Percentiles rank a stretch among this genome's conserved stretches.
phyloP scores from a whole-genome alignment of 2,797 vertebrate species.

The Tympanoctomys barrerae region DNA sequence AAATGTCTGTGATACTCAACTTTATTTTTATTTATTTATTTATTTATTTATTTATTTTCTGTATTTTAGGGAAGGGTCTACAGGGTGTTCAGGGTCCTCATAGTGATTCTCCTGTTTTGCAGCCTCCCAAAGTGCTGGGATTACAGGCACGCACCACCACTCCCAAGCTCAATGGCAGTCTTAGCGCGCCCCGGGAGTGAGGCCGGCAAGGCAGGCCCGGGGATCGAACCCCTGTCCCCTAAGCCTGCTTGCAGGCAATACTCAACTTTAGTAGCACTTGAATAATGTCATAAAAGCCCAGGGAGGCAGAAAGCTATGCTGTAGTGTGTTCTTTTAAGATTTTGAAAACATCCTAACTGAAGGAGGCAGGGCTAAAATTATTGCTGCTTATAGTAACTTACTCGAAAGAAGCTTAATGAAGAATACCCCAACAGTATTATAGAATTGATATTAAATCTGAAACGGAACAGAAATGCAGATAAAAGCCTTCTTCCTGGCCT shows the following conservation, averaged over 20 bases:
- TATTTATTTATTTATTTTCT: too few species aligned
- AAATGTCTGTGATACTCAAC: neutral
- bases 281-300: conserved; percentile 1
- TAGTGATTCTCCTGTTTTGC: too few species aligned
- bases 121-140: too few species aligned
- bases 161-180: too few species aligned
- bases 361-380: conserved; percentile 16
- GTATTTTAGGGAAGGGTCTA: too few species aligned
- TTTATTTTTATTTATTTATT: too few species aligned
- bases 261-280: neutral
- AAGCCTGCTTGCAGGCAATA: too few species aligned
- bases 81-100: too few species aligned
- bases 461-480: neutral
- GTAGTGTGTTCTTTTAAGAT: neutral
- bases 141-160: too few species aligned
- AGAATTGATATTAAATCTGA: neutral
- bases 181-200: too few species aligned
- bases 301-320: neutral
- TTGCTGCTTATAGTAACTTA: neutral
- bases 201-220: too few species aligned
- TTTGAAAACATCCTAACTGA: conserved; percentile 19
- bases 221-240: too few species aligned
- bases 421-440: neutral
- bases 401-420: conserved; percentile 24
- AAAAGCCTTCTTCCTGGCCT: neutral